phyloP scores from a whole-genome alignment of 2,797 vertebrate species.

The Zenarchopterus dispar region DNA sequence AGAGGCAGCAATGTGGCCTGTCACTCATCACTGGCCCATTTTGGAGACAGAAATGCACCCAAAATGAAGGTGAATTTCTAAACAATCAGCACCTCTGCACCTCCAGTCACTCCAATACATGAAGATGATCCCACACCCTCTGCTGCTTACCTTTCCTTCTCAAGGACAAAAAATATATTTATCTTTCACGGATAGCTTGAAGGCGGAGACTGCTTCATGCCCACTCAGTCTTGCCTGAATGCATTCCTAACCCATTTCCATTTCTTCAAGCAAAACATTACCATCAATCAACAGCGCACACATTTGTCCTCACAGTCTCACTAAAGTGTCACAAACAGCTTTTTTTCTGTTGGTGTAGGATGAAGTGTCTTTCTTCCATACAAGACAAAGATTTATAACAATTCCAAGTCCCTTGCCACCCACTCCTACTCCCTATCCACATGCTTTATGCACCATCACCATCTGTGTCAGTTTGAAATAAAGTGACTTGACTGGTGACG shows the following conservation, averaged over 20 bases:
- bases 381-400: conserved; percentile 67
- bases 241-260: conserved; percentile 58
- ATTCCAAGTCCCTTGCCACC: conserved; percentile 50
- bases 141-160: conserved; percentile 25
- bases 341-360: conserved; percentile 52
- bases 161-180: conserved; percentile 68
- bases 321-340: conserved; percentile 54
- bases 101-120: conserved; percentile 40
- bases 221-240: conserved; percentile 42
- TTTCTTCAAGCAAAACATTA: conserved; percentile 62
- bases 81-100: conserved; percentile 46
- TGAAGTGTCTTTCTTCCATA: conserved; percentile 63
- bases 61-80: conserved; percentile 56
- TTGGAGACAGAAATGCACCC: conserved; percentile 39
- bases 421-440: conserved; percentile 52
- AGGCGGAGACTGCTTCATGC: conserved; percentile 46
- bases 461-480: conserved; percentile 52
- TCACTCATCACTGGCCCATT: conserved; percentile 49
- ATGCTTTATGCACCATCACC: conserved; percentile 51
- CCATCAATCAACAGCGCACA: conserved; percentile 61
- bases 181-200: conserved; percentile 52
- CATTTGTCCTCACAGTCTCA: conserved; percentile 39
- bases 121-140: conserved; percentile 30
- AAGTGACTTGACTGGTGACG: conserved; percentile 36
- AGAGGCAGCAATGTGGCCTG: conserved; percentile 50